Conservation (phyloP, 2,888 invertebrate genomes). For the Orthosia incerta region DNA sequence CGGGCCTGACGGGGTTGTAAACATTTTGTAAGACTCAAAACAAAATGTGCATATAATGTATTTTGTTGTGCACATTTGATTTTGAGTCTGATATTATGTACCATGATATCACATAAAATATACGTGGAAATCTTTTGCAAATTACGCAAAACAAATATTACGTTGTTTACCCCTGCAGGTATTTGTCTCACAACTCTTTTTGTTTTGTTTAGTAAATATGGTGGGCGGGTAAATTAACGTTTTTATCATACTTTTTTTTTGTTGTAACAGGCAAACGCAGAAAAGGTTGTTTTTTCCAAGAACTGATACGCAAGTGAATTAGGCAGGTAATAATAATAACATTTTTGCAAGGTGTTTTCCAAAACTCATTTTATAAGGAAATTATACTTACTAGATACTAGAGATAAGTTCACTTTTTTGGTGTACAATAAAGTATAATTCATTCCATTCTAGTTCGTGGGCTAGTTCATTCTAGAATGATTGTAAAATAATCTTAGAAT, state of each 20-base stretch:
- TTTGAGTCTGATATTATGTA: too few relatives aligned
- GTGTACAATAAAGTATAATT: too few relatives aligned
- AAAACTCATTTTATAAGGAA: background rate
- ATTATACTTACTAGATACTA: background rate
- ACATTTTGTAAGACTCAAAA: slow-evolving; percentile 16
- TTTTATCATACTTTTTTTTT: slow-evolving; percentile 8
- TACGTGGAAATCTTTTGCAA: slow-evolving; percentile 7
- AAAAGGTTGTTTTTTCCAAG: background rate
- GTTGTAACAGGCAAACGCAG: background rate
- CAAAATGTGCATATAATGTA: slow-evolving; percentile 8
- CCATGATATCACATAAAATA: background rate
- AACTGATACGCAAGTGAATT: background rate
- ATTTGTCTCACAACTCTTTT: slow-evolving; percentile 7
- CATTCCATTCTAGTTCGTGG: too few relatives aligned
- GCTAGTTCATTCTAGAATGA: too few relatives aligned
- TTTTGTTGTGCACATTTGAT: too few relatives aligned
- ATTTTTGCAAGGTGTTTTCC: background rate
- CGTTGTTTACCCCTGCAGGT: background rate
- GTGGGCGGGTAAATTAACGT: slow-evolving; percentile 1
- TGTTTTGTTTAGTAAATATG: slow-evolving; percentile 6
- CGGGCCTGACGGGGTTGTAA: background rate
- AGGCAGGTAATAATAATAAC: background rate
- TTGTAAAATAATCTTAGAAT: too few relatives aligned
- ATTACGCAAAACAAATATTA: slow-evolving; percentile 24
- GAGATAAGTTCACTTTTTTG: background rate